These are phyloP conservation scores for Acropora tenuis DNA, from an alignment of 64 coral and sea anemone species.

Conservation along the genomic window DNA sequence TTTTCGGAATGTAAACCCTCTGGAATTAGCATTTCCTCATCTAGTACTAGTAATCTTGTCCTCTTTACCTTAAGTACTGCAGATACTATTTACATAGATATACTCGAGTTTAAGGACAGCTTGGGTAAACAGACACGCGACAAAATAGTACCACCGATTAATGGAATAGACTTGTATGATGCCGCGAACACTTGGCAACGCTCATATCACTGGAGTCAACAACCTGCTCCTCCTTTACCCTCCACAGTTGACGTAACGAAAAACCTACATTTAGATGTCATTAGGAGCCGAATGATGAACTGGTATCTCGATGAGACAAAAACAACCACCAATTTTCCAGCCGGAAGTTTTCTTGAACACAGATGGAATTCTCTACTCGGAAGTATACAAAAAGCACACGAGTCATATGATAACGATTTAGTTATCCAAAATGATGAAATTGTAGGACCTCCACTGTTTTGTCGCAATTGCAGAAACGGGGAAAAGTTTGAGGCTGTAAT, in stretches of 20 bases:
- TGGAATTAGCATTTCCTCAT: background rate
- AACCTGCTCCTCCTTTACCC: background rate
- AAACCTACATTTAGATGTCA: conserved; percentile 15
- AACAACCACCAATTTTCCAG: background rate
- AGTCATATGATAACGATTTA: background rate
- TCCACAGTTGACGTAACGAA: background rate
- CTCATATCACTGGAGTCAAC: conserved; percentile 43
- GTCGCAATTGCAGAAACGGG: conserved; percentile 18
- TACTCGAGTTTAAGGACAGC: conserved; percentile 31
- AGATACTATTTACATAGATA: conserved; percentile 59
- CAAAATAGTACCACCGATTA: conserved; percentile 56
- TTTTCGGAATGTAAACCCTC: conserved; percentile 52
- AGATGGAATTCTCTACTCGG: background rate
- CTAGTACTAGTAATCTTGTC: background rate
- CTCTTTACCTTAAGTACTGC: background rate
- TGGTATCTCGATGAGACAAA: conserved; percentile 55
- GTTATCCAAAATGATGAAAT: background rate
- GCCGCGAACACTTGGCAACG: conserved; percentile 36
- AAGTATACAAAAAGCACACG: background rate
- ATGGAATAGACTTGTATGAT: background rate
- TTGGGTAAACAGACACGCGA: conserved; percentile 28
- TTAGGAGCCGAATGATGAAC: conserved; percentile 53
- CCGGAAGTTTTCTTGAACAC: background rate
- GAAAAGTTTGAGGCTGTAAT: conserved; percentile 42
- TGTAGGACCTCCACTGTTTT: conserved; percentile 42